Base-by-base conservation (phyloP, 2,113 vertebrate genomes). In the Tichodroma muraria region DNA sequence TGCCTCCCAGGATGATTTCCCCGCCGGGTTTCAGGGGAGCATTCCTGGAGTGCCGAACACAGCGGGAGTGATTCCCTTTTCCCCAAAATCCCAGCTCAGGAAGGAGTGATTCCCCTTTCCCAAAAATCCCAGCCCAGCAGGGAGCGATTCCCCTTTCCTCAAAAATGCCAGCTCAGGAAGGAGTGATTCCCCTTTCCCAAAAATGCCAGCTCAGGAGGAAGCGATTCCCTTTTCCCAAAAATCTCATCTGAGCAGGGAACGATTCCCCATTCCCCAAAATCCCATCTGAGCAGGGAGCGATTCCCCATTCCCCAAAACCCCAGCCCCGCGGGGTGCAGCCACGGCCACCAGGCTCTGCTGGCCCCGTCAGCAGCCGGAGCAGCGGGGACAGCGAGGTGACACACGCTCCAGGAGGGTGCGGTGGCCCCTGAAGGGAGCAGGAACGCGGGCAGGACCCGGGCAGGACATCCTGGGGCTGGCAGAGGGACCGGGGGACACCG, bases 1-100 rank as follows among this genome's bases (percentile, higher is more conserved):
- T 99, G 80, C 99, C 99, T 2, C 99, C 99, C 1, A 99, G 97
- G 76, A 99, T 98, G 50, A 99, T 96, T 94, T 99, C 99, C 63
- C 99, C 99, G 3, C 99, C 99, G 2, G 98, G 98, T 21, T 96
- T 98, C 73, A 97, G 94, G 54, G 98, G 89, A 60, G 98, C 83
- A 6, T 99, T 98, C 96, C 99, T 99, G 95, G 65, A 45, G 70
- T 10, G 84, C 54, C 95, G 70, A 96, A 56, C 19, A 88, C 40
- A 86, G 61, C 0, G 1, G 31, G n/a, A 28, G 38, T 6, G 13
- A 63, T 14, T 40, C 37, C 2, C 11, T 35, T 61, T 38, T 60
- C 23, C 37, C 44, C 33, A 27, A 15, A 66, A 35, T 19, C 28
- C 19, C 5, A 10, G 3, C 3, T 4, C 3, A 6, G 7, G 2